Percentiles rank a stretch among this genome's conserved stretches.
phyloP scores from a whole-genome alignment of 2,888 invertebrate species.

The Mesoligia furuncula region DNA sequence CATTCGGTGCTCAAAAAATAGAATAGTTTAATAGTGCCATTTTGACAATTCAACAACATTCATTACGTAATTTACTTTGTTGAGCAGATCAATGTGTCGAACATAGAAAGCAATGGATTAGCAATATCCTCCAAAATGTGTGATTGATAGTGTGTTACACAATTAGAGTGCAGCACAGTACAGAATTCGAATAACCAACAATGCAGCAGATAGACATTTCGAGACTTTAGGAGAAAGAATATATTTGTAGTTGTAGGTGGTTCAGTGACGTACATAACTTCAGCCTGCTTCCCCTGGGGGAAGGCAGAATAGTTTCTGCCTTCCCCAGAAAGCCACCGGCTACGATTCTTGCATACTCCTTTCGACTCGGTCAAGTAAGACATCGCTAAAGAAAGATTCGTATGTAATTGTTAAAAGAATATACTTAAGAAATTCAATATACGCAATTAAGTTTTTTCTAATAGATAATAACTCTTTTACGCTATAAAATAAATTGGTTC shows the following conservation, averaged over 20 bases:
- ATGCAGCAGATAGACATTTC: neutral
- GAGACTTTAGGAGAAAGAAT: neutral
- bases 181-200: neutral
- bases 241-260: too few species aligned
- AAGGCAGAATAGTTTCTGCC: too few species aligned
- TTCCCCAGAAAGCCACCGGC: too few species aligned
- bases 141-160: too few species aligned
- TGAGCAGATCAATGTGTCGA: too few species aligned
- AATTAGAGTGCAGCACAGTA: neutral
- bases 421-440: constrained; percentile 23
- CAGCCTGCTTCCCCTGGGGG: too few species aligned
- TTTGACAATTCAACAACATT: too few species aligned
- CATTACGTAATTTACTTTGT: too few species aligned
- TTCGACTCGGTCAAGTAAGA: neutral
- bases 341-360: too few species aligned
- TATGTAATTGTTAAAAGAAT: constrained; percentile 2
- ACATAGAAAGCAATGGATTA: too few species aligned
- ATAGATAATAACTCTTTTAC: constrained; percentile 5
- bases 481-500: constrained; percentile 44
- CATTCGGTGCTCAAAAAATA: neutral
- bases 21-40: neutral
- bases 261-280: too few species aligned
- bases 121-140: too few species aligned
- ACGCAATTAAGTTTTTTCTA: constrained; percentile 35
- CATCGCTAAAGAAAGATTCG: neutral